These are phyloP conservation scores for Drosophila tripunctata DNA, from an alignment of 2,888 invertebrate genomes.

Conservation along the genomic window DNA sequence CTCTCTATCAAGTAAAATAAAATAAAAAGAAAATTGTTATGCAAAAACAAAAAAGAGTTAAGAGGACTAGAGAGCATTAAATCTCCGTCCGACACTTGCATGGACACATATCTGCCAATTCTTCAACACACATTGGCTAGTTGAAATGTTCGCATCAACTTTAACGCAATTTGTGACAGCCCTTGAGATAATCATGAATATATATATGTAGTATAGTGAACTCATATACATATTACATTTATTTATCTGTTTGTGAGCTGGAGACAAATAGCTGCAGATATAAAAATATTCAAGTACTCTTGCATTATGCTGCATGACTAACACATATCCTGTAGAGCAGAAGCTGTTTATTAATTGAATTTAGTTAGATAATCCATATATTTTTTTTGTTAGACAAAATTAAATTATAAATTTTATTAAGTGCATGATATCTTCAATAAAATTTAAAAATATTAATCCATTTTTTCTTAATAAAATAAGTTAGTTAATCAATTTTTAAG, in stretches of 20 bases:
- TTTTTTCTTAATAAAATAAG: too few relatives aligned
- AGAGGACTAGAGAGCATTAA: constrained; percentile 66
- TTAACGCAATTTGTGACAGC: constrained; percentile 66
- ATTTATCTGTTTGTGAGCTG: background rate
- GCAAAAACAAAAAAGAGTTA: constrained; percentile 58
- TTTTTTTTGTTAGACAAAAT: too few relatives aligned
- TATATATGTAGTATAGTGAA: constrained; percentile 42
- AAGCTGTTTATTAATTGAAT: too few relatives aligned
- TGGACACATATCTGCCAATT: constrained; percentile 66
- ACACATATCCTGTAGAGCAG: constrained; percentile 27
- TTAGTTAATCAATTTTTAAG: too few relatives aligned
- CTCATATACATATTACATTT: constrained; percentile 15
- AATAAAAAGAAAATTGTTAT: constrained; percentile 45
- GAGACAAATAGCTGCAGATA: background rate
- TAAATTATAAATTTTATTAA: too few relatives aligned
- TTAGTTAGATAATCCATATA: too few relatives aligned
- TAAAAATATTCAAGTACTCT: background rate
- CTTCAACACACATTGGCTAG: constrained; percentile 28
- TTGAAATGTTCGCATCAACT: constrained; percentile 42
- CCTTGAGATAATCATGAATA: constrained; percentile 73
- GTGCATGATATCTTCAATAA: too few relatives aligned
- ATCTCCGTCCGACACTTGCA: background rate
- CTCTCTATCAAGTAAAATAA: constrained; percentile 46
- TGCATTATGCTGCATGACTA: background rate
- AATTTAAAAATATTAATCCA: too few relatives aligned